phyloP scores from a whole-genome alignment of 2,888 invertebrate species.

The Polydrusus pterygomalis region DNA sequence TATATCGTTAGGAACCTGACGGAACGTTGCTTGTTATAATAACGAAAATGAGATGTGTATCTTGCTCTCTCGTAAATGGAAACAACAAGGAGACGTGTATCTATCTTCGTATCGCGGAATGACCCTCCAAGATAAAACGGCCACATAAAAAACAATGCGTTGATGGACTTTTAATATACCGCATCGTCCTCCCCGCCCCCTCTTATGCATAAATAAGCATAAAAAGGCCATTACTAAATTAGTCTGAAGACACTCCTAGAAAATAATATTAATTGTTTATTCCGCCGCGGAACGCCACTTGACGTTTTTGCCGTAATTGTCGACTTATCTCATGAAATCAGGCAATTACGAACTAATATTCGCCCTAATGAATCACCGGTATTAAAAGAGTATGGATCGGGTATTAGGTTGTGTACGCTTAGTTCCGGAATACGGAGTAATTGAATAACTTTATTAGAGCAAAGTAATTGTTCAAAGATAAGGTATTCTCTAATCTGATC shows the following conservation, averaged over 20 bases:
- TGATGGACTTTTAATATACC: slow-evolving; percentile 45
- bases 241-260: slow-evolving; percentile 63
- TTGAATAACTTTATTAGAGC: not conserved
- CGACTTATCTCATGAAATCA: slow-evolving; percentile 69
- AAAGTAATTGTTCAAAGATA: too few relatives aligned
- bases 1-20: too few relatives aligned
- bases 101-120: too few relatives aligned
- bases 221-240: slow-evolving; percentile 65
- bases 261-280: slow-evolving; percentile 65
- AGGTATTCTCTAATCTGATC: too few relatives aligned
- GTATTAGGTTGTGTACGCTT: slow-evolving; percentile 9
- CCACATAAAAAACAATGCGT: not conserved
- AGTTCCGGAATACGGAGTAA: slow-evolving; percentile 3
- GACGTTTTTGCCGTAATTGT: slow-evolving; percentile 62
- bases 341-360: slow-evolving; percentile 65
- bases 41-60: too few relatives aligned
- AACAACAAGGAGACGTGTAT: too few relatives aligned
- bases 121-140: not conserved
- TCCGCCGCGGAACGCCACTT: slow-evolving; percentile 53
- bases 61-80: too few relatives aligned
- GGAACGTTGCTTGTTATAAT: too few relatives aligned
- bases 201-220: slow-evolving; percentile 58
- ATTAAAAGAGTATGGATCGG: slow-evolving; percentile 51
- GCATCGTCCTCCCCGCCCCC: slow-evolving; percentile 18
- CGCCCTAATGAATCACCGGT: slow-evolving; percentile 57